Evolutionary conservation across 2,797 vertebrate species (phyloP), one percentile per base, ranked within the genome.

Genomic region (Odontamblyopus lacepedii): DNA sequence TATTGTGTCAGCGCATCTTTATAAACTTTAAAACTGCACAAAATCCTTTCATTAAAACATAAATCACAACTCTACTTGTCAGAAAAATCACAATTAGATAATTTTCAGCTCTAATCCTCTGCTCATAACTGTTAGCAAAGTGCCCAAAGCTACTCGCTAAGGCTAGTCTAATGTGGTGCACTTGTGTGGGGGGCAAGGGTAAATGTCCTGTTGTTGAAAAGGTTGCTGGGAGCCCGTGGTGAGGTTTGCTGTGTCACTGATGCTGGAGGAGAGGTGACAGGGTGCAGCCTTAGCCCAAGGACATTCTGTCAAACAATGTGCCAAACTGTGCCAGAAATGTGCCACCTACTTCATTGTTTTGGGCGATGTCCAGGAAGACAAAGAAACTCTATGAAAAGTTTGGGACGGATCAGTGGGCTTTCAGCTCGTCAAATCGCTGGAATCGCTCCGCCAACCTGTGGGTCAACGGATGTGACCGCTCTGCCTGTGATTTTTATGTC

Each of bases 271-370:
- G 11, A 65, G 62, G 62, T 44, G 62, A 63, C 62, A 35, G 62
- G 62, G 62, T 32, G 29, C 29, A 53, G 27, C 30, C 4, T 27
- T 29, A 29, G 32, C 41, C 23, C 72, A 72, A 35, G 64, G 35
- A 61, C 29, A 71, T 48, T 61, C n/a, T 70, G 56, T 66, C 57
- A 70, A 59, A 60, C 69, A 44, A 63, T 26, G 38, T 44, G 62
- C 61, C 61, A 63, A 32, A 61, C 59, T n/a, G 61, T 38, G 61
- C 61, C 61, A 63, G 62, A 23, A 63, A 63, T 63, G 38, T 41
- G 62, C 19, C 38, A 63, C 35, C 35, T 13, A 44, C n/a, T 41
- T 41, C 38, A 41, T n/a, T 6, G 11, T 63, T 38, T 44, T 63
- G 62, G 38, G 62, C 4, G n/a, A 41, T 13, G 35, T 41, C 62